Percentiles rank a stretch among this genome's conserved stretches.
Conservation (phyloP, 2,797 vertebrate species). For the Paramormyrops hopkinsi region DNA sequence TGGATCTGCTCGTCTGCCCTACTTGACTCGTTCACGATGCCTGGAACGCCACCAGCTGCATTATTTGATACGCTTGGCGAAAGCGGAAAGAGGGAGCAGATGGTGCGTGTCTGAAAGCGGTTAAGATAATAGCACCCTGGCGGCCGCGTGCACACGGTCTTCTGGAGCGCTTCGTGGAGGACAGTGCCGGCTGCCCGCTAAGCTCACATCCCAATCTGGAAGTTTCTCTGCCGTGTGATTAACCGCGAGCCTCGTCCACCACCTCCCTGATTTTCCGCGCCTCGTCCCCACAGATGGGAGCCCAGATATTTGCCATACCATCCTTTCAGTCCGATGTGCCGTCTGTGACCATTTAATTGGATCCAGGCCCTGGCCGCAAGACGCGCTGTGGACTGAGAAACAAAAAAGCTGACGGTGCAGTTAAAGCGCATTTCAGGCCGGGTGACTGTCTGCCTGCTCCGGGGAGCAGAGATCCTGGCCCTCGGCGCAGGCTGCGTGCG, state of each 20-base stretch:
- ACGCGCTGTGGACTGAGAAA: not conserved
- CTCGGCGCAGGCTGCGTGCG: not conserved
- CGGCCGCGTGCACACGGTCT: not conserved
- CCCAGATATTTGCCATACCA: not conserved
- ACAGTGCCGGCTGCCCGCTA: not conserved
- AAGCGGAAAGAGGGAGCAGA: slow-evolving; percentile 11
- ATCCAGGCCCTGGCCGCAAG: not conserved
- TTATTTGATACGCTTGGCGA: not conserved
- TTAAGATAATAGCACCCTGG: not conserved
- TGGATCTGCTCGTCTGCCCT: not conserved
- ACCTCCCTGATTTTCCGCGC: not conserved
- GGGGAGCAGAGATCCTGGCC: not conserved
- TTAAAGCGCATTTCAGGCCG: no score
- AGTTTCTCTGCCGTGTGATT: not conserved
- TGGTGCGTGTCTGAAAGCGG: not conserved
- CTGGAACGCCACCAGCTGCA: not conserved
- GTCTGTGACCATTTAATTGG: slow-evolving; percentile 10
- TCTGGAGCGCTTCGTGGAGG: not conserved
- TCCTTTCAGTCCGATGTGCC: not conserved
- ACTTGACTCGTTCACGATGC: not conserved
- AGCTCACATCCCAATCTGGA: not conserved
- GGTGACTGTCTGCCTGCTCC: not conserved
- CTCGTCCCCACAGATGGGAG: not conserved
- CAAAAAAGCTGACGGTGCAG: not conserved
- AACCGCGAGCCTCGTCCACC: not conserved